These are phyloP conservation scores for Diarsia brunnea DNA, from an alignment of 2,888 invertebrate species.

Conservation along the genomic window DNA sequence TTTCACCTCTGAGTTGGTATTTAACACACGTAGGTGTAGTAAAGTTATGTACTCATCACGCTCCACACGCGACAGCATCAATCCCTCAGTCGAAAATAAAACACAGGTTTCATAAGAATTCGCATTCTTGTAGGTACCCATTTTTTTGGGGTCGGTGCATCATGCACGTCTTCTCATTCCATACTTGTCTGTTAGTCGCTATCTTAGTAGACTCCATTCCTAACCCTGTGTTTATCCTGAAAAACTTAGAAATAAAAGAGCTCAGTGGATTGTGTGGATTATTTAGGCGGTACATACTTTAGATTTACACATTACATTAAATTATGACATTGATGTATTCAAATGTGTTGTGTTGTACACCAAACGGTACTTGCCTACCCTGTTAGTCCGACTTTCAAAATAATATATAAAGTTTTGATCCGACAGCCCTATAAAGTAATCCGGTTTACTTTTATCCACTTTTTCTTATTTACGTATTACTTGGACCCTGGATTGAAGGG, in stretches of 20 bases:
- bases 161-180: neutral
- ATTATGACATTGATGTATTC: too few relatives aligned
- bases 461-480: constrained; percentile 32
- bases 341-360: neutral
- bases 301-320: too few relatives aligned
- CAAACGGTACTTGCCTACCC: constrained; percentile 5
- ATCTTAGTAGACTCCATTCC: neutral
- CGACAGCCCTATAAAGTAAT: constrained; percentile 44
- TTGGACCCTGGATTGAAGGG: constrained; percentile 28
- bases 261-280: too few relatives aligned
- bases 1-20: neutral
- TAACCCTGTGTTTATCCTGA: neutral
- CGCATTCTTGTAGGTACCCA: neutral
- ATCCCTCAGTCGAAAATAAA: neutral
- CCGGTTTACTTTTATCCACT: constrained; percentile 7
- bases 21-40: neutral
- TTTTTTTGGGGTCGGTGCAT: neutral
- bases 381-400: neutral
- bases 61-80: neutral
- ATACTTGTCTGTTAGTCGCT: neutral
- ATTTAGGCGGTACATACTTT: too few relatives aligned
- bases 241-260: neutral
- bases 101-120: neutral
- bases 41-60: neutral
- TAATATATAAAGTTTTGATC: constrained; percentile 11